Evolutionary conservation across 2,113 vertebrate genomes (phyloP), one percentile per base, ranked within the genome.

Genomic region (Lamprotornis superbus): DNA sequence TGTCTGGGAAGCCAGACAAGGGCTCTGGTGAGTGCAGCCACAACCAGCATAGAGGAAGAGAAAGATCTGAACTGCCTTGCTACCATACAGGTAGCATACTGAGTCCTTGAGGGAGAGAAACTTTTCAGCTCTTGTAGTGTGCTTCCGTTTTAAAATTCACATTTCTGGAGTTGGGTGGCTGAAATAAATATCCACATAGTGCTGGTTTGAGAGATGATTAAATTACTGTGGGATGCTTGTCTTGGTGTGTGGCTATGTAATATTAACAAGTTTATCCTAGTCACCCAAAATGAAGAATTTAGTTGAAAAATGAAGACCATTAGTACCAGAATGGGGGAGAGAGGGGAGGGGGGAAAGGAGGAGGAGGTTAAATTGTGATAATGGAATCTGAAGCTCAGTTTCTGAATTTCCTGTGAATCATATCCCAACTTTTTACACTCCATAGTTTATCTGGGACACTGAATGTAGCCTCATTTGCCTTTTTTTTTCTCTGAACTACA

Each of bases 371-470:
- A 44, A 21, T 67, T 87, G 39, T 63, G 53, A 50, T 90, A 75
- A 63, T 71, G 31, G 60, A 86, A 63, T 78, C 50, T 3, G 8
- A 78, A 89, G 44, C 79, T 12, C 22, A 94, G 33, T 90, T 83
- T 80, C 55, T 11, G 39, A 93, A 35, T 90, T 86, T 88, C 59
- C 59, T 2, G 7, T 85, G 30, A 71, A 55, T 87, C 31, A 55
- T 69, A 65, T 42, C 11, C 49, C 76, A 47, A 55, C 27, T 49
- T 92, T 86, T 93, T 74, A 70, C 60, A 83, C 27, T 67, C 37
- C n/a, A 30, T 68, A 68, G 60, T 89, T 95, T 63, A 71, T 87
- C 55, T 87, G 16, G 92, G 83, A 91, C n/a, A 68, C 44, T 86
- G 84, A 95, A 80, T 46, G n/a, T 53, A 92, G 52, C 37, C 37